A percentile compares a stretch with the other conserved stretches of the same genome.
phyloP scores from a whole-genome alignment of 2,113 vertebrate species.

The Archilochus colubris region DNA sequence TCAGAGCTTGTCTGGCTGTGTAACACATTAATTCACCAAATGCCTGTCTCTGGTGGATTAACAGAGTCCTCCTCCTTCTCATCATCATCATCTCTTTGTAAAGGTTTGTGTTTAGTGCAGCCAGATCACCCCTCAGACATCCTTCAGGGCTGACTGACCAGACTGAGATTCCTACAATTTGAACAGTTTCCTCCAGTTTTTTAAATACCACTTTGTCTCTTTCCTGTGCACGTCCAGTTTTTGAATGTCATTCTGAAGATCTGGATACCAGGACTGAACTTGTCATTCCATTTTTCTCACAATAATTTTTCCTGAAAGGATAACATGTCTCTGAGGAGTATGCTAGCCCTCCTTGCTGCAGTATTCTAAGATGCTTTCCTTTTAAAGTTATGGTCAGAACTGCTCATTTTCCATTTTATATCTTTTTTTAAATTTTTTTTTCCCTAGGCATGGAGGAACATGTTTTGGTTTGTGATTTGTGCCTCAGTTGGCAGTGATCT shows the following conservation, averaged over 20 bases:
- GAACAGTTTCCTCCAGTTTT: not conserved
- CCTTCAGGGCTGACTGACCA: not conserved
- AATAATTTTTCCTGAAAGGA: not conserved
- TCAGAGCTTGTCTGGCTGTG: not conserved
- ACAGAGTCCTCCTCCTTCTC: not conserved
- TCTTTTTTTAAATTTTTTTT: not conserved
- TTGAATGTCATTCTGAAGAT: not conserved
- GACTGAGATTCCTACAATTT: not conserved
- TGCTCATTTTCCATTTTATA: not conserved
- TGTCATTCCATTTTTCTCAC: not conserved
- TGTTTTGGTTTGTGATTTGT: not conserved
- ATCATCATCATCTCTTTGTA: not conserved
- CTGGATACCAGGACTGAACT: not conserved
- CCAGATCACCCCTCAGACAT: not conserved
- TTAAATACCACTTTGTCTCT: not conserved
- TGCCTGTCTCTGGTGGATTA: not conserved
- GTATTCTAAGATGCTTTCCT: not conserved
- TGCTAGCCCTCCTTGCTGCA: not conserved
- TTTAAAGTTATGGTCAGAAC: not conserved
- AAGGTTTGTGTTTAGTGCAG: not conserved
- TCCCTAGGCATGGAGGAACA: not conserved
- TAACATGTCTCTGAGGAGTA: not conserved
- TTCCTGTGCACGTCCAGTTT: not conserved
- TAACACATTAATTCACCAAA: not conserved
- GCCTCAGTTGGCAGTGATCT: not conserved